Evolutionary conservation across 2,113 vertebrate species (phyloP).

Genomic region (Microtus ochrogaster): DNA sequence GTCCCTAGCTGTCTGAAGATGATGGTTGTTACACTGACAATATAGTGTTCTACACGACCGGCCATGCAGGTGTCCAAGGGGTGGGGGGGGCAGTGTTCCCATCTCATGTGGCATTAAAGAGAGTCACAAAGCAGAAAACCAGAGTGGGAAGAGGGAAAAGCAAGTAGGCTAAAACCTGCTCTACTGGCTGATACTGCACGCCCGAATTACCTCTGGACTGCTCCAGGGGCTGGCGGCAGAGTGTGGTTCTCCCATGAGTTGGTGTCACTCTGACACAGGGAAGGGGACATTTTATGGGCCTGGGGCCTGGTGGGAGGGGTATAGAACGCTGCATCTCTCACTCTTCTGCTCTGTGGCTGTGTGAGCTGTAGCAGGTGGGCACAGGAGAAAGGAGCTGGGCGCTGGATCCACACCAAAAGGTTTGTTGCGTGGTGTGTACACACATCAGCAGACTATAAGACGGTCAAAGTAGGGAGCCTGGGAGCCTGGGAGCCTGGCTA

Average conservation of each 20-base stretch:
- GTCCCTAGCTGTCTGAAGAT: background rate
- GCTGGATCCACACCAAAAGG: background rate
- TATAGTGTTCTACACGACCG: background rate
- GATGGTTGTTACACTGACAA: background rate
- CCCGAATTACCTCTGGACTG: background rate
- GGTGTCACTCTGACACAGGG: too few relatives aligned
- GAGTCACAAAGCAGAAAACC: background rate
- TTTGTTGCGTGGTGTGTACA: fast-evolving
- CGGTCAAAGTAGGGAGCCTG: too few relatives aligned
- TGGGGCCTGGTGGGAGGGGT: background rate
- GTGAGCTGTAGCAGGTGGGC: fast-evolving
- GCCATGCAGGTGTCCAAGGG: too few relatives aligned
- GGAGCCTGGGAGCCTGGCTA: background rate
- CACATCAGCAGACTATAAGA: background rate
- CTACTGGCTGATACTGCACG: fast-evolving
- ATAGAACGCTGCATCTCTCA: fast-evolving
- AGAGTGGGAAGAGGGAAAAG: background rate
- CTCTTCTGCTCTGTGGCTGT: fast-evolving
- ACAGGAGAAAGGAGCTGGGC: background rate
- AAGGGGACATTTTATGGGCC: background rate
- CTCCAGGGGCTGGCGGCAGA: fast-evolving
- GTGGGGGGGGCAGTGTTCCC: background rate
- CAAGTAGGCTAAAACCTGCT: background rate
- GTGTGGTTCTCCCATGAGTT: fast-evolving
- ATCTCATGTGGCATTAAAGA: background rate